phyloP scores from a whole-genome alignment of 2,888 invertebrate genomes.

The Acanthosepion pharaonis region DNA sequence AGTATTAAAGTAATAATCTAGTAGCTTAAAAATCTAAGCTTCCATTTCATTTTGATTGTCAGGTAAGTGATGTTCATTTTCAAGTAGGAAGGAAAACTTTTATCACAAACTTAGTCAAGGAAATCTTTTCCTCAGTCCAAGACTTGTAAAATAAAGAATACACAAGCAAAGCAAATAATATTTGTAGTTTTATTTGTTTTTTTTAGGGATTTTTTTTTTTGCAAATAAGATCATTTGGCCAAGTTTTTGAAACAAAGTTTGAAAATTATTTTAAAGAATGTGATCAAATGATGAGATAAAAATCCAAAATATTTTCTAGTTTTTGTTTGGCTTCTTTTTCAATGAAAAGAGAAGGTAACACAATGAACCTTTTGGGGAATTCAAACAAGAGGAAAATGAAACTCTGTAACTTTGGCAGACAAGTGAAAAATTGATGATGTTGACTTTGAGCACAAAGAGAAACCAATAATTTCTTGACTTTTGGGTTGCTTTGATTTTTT shows the following conservation, averaged over 20 bases:
- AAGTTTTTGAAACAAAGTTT: neutral
- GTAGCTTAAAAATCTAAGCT: neutral
- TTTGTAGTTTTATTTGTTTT: neutral
- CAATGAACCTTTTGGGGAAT: neutral
- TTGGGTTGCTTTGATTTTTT: neutral
- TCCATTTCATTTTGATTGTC: neutral
- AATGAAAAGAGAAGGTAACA: neutral
- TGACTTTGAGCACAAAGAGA: neutral
- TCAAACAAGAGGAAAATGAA: neutral
- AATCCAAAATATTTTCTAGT: neutral
- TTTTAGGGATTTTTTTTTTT: neutral
- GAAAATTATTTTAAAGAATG: slow-evolving; percentile 18
- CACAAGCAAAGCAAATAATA: neutral
- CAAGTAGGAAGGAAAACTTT: neutral
- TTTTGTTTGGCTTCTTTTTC: neutral
- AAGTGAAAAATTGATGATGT: slow-evolving; percentile 23
- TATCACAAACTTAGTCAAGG: neutral
- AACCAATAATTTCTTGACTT: neutral
- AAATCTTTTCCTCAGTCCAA: neutral
- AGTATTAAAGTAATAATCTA: neutral
- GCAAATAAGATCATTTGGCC: neutral
- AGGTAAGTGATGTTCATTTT: too few species aligned
- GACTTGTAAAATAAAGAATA: neutral
- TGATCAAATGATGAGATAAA: neutral
- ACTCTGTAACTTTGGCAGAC: neutral